Evolutionary conservation across 2,888 invertebrate species (phyloP), one percentile per base, ranked within the genome.

Genomic region (Melangyna quadrimaculata): DNA sequence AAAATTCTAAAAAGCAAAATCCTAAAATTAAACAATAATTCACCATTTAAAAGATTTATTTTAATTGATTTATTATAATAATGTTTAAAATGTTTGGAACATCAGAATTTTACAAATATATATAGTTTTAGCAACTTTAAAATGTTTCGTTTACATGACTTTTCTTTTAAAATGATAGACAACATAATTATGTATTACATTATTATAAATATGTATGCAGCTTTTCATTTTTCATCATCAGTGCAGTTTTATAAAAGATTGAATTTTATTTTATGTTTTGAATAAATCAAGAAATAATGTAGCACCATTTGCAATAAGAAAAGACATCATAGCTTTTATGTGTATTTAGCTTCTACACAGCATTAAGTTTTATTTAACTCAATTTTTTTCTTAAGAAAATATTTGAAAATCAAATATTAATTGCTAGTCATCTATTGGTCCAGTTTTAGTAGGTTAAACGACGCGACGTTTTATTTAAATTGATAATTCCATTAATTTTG

Each of bases 101-200:
- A 83, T 73, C 69, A 78, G 63, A 78, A 67, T 83, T 24, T 73
- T 83, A 83, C 73, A 83, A 83, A 83, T 83, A 83, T 83, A 83
- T 82, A 77, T 67, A 63, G 32, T 45, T 69, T 73, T 51, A 73
- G 55, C 45, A 55, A 73, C 40, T 63, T 32, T 48, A 35, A 74
- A 40, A 45, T 51, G 29, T 55, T 53, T 74, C 63, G 37, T 74
- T 65, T n/a, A n/a, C n/a, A 53, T 63, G 19, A 48, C 29, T 61
- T 59, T 74, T 57, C 22, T 19, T 29, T 53, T 65, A 69, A 69
- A 75, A 59, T 69, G 67, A 61, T 70, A 17, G 29, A 43, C 22
- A 69, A 48, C 53, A n/a, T 32, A 40, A 24, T 27, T 74, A 55
- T 17, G 35, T 35, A 43, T 48, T 53, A 70, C 43, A 40, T 17